These are phyloP conservation scores for Philonicus albiceps DNA, from an alignment of 2,888 invertebrate species.

Conservation along the genomic window DNA sequence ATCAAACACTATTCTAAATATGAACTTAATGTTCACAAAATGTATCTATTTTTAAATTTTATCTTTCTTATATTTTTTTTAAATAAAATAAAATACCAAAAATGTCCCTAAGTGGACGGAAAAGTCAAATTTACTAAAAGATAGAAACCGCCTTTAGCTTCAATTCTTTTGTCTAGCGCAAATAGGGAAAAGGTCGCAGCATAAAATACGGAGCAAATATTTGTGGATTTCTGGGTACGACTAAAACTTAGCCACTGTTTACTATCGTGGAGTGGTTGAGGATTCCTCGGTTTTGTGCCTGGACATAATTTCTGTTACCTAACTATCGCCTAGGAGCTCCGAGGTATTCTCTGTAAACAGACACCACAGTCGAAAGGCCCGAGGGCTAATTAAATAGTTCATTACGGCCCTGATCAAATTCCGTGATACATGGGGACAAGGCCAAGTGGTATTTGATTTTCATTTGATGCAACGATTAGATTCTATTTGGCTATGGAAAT, in stretches of 20 bases:
- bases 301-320: background rate
- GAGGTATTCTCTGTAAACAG: background rate
- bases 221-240: background rate
- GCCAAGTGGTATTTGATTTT: background rate
- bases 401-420: background rate
- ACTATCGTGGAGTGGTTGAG: background rate
- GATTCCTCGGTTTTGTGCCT: background rate
- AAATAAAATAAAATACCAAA: too few relatives aligned
- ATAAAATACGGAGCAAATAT: background rate
- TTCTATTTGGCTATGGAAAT: background rate
- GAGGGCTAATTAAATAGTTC: background rate
- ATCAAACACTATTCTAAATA: too few relatives aligned
- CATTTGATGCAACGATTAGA: background rate
- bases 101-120: too few relatives aligned
- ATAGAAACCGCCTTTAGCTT: background rate
- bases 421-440: background rate
- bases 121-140: background rate
- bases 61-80: too few relatives aligned
- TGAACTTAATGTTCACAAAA: too few relatives aligned
- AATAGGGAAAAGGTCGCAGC: background rate
- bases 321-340: background rate
- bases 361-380: background rate
- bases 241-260: background rate
- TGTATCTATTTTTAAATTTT: too few relatives aligned
- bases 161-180: background rate